A percentile compares a stretch with the other conserved stretches of the same genome.
These are phyloP conservation scores for Catamblyrhynchus diadema DNA, from an alignment of 2,797 vertebrate genomes.

Conservation along the genomic window DNA sequence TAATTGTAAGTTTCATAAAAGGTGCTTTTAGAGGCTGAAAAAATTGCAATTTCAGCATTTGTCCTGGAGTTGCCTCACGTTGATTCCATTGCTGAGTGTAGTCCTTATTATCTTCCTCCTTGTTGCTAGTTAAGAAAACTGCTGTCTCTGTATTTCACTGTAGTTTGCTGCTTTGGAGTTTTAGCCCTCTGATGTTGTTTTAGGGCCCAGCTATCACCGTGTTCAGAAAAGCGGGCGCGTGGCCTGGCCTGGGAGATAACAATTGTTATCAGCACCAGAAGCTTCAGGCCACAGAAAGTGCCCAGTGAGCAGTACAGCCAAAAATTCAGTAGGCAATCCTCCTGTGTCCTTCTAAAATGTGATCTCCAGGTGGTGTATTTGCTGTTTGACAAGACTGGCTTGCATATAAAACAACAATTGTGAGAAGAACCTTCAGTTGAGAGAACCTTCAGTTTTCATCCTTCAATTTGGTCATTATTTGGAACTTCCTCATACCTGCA, in stretches of 20 bases:
- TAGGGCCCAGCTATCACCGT: not conserved
- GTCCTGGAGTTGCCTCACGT: not conserved
- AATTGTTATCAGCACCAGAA: slow-evolving; percentile 24
- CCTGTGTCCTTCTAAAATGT: not conserved
- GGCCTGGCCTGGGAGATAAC: slow-evolving; percentile 20
- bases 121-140: not conserved
- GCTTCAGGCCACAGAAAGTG: not conserved
- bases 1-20: not conserved
- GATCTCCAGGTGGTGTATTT: not conserved
- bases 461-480: not conserved
- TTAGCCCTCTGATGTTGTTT: not conserved
- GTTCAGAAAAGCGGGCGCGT: fast-evolving
- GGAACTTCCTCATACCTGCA: not conserved
- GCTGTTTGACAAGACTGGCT: not conserved
- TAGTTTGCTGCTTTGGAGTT: not conserved
- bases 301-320: not conserved
- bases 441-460: not conserved
- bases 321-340: not conserved
- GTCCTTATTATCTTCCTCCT: not conserved
- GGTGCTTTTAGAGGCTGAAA: not conserved
- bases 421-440: not conserved
- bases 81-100: not conserved
- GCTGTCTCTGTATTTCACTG: not conserved
- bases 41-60: not conserved
- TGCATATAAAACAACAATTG: not conserved